Conservation (phyloP, 2,888 invertebrate species). For the Perithous albicinctus region DNA sequence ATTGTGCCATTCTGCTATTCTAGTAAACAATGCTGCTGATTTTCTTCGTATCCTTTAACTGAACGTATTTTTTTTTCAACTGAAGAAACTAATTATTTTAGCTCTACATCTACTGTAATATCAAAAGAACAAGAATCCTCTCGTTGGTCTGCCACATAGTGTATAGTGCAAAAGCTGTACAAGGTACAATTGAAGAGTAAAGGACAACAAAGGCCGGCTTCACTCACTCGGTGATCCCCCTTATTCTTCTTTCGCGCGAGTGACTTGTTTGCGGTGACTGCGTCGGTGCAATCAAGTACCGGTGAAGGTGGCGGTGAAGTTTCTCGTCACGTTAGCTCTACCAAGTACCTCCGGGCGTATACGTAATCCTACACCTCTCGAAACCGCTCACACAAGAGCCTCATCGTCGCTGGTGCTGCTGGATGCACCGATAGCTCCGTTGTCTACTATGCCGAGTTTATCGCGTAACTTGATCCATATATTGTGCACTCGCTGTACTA, state of each 20-base stretch:
- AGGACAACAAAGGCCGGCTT: slow-evolving; percentile 13
- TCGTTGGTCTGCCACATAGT: background rate
- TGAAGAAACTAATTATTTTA: too few species aligned
- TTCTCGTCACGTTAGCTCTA: slow-evolving; percentile 18
- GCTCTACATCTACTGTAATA: too few species aligned
- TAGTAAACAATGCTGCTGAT: too few species aligned
- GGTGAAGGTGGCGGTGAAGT: slow-evolving; percentile 23
- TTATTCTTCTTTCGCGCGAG: slow-evolving; percentile 29
- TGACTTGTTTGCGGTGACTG: slow-evolving; percentile 32
- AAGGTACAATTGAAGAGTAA: background rate
- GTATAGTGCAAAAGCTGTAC: background rate
- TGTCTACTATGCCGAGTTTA: slow-evolving; percentile 29
- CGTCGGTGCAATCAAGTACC: slow-evolving; percentile 35
- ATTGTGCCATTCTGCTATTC: too few species aligned
- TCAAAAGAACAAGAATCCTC: background rate
- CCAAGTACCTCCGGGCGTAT: slow-evolving; percentile 11
- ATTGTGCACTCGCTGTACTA: slow-evolving; percentile 38
- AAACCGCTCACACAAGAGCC: slow-evolving; percentile 16
- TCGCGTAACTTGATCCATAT: slow-evolving; percentile 60
- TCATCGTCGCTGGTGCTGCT: slow-evolving; percentile 6
- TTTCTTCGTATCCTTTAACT: too few species aligned
- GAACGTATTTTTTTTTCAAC: too few species aligned
- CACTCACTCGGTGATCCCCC: slow-evolving; percentile 18
- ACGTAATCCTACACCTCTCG: slow-evolving; percentile 35
- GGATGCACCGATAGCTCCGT: slow-evolving; percentile 33